These are phyloP conservation scores for Cyanistes caeruleus DNA, from an alignment of 2,113 vertebrate genomes.

Conservation along the genomic window DNA sequence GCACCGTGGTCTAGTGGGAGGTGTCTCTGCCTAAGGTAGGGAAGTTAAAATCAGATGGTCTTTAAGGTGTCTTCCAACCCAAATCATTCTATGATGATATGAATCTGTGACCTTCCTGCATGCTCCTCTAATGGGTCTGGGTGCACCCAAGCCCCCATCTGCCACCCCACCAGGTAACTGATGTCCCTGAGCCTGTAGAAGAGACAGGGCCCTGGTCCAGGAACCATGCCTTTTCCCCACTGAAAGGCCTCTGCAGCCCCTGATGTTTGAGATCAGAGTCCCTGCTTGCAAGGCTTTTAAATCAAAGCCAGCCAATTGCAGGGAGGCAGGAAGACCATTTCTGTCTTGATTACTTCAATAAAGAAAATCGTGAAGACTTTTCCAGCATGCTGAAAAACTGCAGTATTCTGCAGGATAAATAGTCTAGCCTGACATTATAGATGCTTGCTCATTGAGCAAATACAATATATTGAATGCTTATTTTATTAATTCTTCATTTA, in stretches of 20 bases:
- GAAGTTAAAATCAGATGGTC: neutral
- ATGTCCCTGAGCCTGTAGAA: neutral
- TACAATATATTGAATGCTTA: neutral
- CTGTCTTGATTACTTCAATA: slow-evolving; percentile 3
- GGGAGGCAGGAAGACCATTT: neutral
- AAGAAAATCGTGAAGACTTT: neutral
- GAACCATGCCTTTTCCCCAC: neutral
- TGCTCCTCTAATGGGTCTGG: neutral
- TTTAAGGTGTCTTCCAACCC: neutral
- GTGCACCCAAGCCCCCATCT: neutral
- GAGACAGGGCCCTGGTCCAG: neutral
- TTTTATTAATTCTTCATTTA: neutral
- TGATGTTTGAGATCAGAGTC: neutral
- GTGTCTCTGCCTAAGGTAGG: neutral
- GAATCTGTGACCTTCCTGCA: neutral
- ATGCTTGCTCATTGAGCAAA: neutral
- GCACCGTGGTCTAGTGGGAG: neutral
- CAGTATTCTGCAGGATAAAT: neutral
- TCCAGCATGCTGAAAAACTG: neutral
- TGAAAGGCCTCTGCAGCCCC: neutral
- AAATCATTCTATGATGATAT: neutral
- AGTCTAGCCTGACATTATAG: neutral
- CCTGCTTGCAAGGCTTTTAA: neutral
- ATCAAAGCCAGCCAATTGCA: neutral
- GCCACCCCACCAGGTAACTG: neutral